These are phyloP conservation scores for Sebastes itinus DNA, from an alignment of 2,797 vertebrate genomes.

Conservation along the genomic window DNA sequence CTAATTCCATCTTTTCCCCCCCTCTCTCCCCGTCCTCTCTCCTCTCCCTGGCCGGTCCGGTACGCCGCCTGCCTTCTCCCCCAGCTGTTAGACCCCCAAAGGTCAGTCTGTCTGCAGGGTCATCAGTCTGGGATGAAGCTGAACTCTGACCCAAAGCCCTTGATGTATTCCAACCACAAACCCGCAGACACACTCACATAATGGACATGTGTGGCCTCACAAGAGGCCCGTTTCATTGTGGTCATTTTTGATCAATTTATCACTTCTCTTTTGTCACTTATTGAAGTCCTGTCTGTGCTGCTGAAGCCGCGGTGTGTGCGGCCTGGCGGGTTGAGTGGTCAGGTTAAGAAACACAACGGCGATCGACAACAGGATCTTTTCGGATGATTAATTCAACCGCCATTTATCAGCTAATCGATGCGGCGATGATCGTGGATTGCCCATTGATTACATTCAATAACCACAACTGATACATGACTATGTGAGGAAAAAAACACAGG, in stretches of 20 bases:
- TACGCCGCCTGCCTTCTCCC: conserved; percentile 53
- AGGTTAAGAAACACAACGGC: conserved; percentile 20
- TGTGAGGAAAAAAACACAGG: background rate
- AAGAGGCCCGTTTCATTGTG: conserved; percentile 72
- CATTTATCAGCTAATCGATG: conserved; percentile 78
- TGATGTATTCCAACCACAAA: conserved; percentile 84
- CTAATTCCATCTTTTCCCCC: conserved; percentile 29
- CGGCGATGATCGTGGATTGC: conserved; percentile 60
- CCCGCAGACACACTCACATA: conserved; percentile 73
- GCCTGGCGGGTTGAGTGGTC: conserved; percentile 6
- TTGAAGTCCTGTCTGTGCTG: conserved; percentile 69
- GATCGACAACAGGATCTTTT: conserved; percentile 41
- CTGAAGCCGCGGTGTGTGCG: conserved; percentile 1
- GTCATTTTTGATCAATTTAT: conserved; percentile 83
- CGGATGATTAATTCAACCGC: conserved; percentile 56
- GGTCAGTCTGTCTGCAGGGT: conserved; percentile 83
- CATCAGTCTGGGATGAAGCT: conserved; percentile 85
- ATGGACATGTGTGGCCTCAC: conserved; percentile 78
- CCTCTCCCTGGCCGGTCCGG: conserved; percentile 46
- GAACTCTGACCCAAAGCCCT: conserved; percentile 79
- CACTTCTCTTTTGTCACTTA: conserved; percentile 75
- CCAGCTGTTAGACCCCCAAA: conserved; percentile 74
- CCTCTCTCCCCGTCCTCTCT: background rate
- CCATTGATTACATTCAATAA: conserved; percentile 65
- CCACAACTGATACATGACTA: conserved; percentile 38